Evolutionary conservation across 2,888 invertebrate species (phyloP), one percentile per base, ranked within the genome.

Genomic region (Machimus atricapillus): DNA sequence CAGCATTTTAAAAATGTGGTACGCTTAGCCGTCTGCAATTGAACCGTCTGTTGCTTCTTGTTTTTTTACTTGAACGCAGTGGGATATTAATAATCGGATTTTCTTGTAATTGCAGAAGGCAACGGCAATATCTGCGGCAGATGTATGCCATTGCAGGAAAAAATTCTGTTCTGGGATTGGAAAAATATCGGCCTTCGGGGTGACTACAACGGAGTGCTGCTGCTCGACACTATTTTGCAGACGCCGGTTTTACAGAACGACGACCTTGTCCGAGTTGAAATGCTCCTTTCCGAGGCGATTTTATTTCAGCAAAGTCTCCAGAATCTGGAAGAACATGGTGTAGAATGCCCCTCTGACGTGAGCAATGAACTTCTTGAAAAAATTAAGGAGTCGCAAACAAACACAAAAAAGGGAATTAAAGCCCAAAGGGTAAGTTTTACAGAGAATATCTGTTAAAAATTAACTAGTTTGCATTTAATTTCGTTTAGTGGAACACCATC

Each of bases 201-300:
- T 87, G 98, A 98, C 92, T 97, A 98, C 92, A 98, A 97, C 93
- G 98, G 98, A 88, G 97, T 98, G 86, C 93, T 98, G 85, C 93
- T 98, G 87, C 93, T 98, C 90, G 97, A 98, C 91, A 97, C 98
- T 85, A 96, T 97, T 90, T 94, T 98, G 87, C 98, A 98, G 93
- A 95, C 96, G 88, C 96, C 97, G 83, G 94, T 97, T 88, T 93
- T 94, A 83, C 95, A 96, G 90, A 94, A 95, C 85, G 97, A 97
- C 90, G 97, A 97, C 91, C 93, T 94, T 90, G 95, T 98, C 89
- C 96, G 95, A 91, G 93, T 98, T 89, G 98, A 98, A 93, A 94
- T 98, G 89, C 95, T 97, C 86, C 94, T 97, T 87, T 97, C 97
- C 31, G 98, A 98, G 95, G 97, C 97, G 88, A 95, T 96, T 88